These are phyloP conservation scores for Lithophane socia DNA, from an alignment of 2,888 invertebrate genomes.

Conservation along the genomic window DNA sequence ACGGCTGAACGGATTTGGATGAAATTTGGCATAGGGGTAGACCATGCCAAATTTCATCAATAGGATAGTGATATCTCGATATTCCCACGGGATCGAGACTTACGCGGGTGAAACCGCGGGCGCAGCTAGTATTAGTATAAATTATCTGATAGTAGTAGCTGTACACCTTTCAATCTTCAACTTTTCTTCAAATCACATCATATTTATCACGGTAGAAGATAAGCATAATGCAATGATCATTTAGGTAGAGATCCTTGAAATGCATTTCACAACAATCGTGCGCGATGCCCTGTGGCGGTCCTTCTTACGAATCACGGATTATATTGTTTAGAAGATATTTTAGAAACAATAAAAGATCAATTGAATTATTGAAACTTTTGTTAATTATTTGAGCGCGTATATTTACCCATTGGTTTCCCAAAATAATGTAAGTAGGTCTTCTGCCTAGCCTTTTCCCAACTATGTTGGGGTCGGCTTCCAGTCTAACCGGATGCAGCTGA, in stretches of 20 bases:
- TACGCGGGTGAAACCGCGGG: no score
- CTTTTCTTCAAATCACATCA: conserved; percentile 11
- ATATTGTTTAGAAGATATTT: conserved; percentile 16
- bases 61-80: no score
- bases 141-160: neutral
- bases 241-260: conserved; percentile 47
- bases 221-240: conserved; percentile 22
- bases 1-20: no score
- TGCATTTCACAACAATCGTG: conserved; percentile 48
- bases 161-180: neutral
- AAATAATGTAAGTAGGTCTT: neutral
- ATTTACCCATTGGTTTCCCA: neutral
- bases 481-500: no score
- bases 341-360: conserved; percentile 12
- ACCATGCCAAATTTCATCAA: no score
- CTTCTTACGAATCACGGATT: conserved; percentile 24
- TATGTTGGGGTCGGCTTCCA: no score
- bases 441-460: no score
- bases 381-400: neutral
- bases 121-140: neutral
- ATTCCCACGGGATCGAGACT: no score
- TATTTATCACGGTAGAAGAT: conserved; percentile 12
- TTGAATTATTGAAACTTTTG: neutral
- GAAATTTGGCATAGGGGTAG: no score
- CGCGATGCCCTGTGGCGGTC: conserved; percentile 29